Base-by-base conservation (phyloP, 2,888 invertebrate genomes). In the Aspidiotus rigidus region DNA sequence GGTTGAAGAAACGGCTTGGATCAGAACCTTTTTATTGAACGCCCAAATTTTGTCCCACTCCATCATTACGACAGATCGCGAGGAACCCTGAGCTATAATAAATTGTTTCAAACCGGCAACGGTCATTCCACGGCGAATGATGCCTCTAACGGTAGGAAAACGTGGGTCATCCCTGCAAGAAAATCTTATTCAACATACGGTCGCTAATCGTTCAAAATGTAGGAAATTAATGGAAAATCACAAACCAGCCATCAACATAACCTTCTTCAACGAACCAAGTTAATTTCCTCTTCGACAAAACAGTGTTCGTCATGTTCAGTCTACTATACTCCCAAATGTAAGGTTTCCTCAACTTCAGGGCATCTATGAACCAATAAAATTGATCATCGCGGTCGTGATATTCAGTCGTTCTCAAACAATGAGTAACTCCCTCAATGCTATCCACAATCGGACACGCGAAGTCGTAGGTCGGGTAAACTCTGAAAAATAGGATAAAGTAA, bases 31-130 rank as follows among this genome's bases (percentile, higher is more conserved):
- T 78, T 97, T 98, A 78, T 99, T 99, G 76, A 98, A 92, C 11
- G 98, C 88, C 99, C 99, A 99, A 74, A 99, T 97, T 81, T 99
- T 99, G 79, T 99, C 99, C 99, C 99, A 99, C 79, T 97, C 96
- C 99, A 99, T 99, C 79, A 94, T 93, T 3, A 97, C 97, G 8
- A 99, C 96, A 0, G 96, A 93, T 71, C 92, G 85, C 62, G 96
- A 97, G 62, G 97, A 96, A 69, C 99, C 99, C 82, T 96, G 99
- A 13, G 98, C 95, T 71, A 93, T 87, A 72, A 99, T 98, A 78
- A 99, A 99, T 81, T 97, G 93, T 74, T 90, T 89, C 62, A 99
- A 81, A 0, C 94, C 98, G 77, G 98, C 95, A 56, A 99, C 95
- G 0, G 97, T 93, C 93, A 99, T 90, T 40, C 99, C 99, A 73